Evolutionary conservation across 2,888 invertebrate genomes (phyloP).

Genomic region (Catocala nupta): DNA sequence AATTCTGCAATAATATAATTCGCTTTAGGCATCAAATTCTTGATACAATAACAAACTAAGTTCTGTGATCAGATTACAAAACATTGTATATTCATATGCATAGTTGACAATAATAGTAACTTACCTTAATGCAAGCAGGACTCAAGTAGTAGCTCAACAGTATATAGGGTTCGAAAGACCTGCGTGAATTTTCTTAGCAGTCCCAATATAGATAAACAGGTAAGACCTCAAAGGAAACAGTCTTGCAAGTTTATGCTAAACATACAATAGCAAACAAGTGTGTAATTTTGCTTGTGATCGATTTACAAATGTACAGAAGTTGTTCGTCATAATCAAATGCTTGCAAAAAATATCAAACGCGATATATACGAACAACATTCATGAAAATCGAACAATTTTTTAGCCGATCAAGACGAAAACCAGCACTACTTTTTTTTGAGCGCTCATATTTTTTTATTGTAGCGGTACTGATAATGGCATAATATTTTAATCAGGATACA

Average conservation of each 20-base stretch:
- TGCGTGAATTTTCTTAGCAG: not conserved
- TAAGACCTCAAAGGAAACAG: slow-evolving; percentile 27
- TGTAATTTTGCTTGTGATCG: slow-evolving; percentile 21
- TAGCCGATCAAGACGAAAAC: slow-evolving; percentile 22
- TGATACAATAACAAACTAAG: too few species aligned
- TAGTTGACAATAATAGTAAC: slow-evolving; percentile 8
- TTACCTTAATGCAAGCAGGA: slow-evolving; percentile 29
- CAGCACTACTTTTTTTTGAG: slow-evolving; percentile 28
- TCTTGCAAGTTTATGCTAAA: slow-evolving; percentile 17
- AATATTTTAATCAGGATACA: slow-evolving; percentile 16
- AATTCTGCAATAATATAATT: not conserved
- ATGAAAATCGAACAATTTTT: slow-evolving; percentile 18
- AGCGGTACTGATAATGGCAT: slow-evolving; percentile 12
- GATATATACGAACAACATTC: slow-evolving; percentile 21
- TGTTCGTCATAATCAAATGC: slow-evolving; percentile 42
- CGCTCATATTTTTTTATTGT: slow-evolving; percentile 38
- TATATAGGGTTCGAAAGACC: not conserved
- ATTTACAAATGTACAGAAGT: slow-evolving; percentile 28
- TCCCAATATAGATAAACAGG: slow-evolving; percentile 4
- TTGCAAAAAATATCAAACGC: slow-evolving; percentile 19
- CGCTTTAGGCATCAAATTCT: too few species aligned
- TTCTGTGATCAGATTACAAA: too few species aligned
- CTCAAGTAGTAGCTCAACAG: slow-evolving; percentile 8
- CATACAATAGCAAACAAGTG: slow-evolving; percentile 13
- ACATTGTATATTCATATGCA: too few species aligned